phyloP scores from a whole-genome alignment of 2,888 invertebrate species.

The Fissipunctia ypsillon region DNA sequence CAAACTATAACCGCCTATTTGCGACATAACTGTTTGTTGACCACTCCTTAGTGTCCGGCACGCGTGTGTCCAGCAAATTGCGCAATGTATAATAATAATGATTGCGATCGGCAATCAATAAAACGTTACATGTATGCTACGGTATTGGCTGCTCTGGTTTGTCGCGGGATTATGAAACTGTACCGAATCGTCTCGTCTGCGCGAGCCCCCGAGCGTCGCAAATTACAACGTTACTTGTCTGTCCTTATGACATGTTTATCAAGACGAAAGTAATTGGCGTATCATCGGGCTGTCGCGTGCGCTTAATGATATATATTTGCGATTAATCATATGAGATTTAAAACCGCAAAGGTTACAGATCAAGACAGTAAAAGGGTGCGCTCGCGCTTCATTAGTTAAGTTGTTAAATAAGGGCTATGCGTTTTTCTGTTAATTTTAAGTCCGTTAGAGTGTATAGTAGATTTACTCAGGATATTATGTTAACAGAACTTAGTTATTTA shows the following conservation, averaged over 20 bases:
- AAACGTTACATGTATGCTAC: conserved; percentile 64
- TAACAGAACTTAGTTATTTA: not conserved
- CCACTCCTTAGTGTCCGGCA: conserved; percentile 80
- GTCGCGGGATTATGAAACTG: conserved; percentile 81
- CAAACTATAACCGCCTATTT: conserved; percentile 71
- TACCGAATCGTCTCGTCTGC: conserved; percentile 76
- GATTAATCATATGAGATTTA: conserved; percentile 70
- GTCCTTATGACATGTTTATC: conserved; percentile 52
- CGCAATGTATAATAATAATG: conserved; percentile 76
- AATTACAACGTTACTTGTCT: conserved; percentile 71
- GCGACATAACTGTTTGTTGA: conserved; percentile 77
- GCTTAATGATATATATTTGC: conserved; percentile 58
- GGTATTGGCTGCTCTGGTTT: conserved; percentile 66
- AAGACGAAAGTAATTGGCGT: conserved; percentile 62
- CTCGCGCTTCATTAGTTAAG: conserved; percentile 73
- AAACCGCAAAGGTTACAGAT: conserved; percentile 69
- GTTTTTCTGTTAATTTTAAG: not conserved
- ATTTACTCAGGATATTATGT: not conserved
- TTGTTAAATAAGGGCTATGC: conserved; percentile 63
- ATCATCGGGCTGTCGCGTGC: conserved; percentile 64
- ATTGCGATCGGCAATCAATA: conserved; percentile 78
- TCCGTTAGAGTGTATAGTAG: not conserved
- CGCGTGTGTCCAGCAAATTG: conserved; percentile 73
- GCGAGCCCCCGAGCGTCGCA: conserved; percentile 74
- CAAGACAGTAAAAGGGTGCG: conserved; percentile 70